Conservation (phyloP, 2,797 vertebrate genomes). For the Fringilla coelebs region DNA sequence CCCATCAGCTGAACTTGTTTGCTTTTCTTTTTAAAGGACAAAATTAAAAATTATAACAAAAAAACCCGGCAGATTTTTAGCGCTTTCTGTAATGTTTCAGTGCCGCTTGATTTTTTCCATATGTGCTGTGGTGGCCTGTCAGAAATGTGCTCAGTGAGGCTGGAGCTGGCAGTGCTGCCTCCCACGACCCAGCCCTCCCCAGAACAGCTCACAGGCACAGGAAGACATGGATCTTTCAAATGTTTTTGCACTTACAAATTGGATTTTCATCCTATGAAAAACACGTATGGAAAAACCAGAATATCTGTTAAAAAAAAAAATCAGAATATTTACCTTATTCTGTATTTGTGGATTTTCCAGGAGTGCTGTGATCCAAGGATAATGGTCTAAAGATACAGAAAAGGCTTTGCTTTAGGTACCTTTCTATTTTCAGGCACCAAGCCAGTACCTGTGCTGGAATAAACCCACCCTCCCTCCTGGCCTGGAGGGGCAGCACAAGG, state of each 20-base stretch:
- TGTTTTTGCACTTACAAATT: background rate
- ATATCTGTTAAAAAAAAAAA: background rate
- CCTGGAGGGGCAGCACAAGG: background rate
- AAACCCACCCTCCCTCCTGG: background rate
- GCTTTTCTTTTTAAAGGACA: background rate
- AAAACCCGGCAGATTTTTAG: background rate
- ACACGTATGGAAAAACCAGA: rapidly evolving
- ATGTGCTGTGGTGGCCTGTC: background rate
- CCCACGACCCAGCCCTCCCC: background rate
- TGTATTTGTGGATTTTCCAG: background rate
- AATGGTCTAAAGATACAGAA: background rate
- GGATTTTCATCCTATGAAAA: background rate
- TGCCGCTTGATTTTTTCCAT: background rate
- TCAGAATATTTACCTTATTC: background rate
- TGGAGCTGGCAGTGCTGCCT: background rate
- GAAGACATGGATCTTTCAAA: rapidly evolving
- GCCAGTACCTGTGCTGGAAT: background rate
- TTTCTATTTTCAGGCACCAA: background rate
- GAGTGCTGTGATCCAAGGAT: background rate
- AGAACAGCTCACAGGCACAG: background rate
- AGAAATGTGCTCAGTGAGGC: background rate
- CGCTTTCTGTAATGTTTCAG: background rate
- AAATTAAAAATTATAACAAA: background rate
- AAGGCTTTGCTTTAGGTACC: background rate
- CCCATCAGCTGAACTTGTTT: background rate